Evolutionary conservation across 2,888 invertebrate species (phyloP), one percentile per base, ranked within the genome.

Genomic region (Ditula angustiorana): DNA sequence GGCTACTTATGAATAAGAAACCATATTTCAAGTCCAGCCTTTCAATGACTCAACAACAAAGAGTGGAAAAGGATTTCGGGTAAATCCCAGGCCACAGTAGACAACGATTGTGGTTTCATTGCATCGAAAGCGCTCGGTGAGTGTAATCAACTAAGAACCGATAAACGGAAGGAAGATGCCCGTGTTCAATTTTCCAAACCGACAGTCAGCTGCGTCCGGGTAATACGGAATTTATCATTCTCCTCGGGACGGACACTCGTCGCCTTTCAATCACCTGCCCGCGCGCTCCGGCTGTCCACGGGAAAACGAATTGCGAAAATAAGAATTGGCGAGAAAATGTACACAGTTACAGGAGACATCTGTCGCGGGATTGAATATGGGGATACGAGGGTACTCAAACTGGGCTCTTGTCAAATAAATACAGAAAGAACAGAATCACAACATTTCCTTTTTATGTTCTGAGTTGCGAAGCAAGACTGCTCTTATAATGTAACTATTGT

Each of bases 111-210:
- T 70, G 74, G 70, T 74, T 74, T 70, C 66, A 70, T 72, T 64
- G 69, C 58, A 72, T 67, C 69, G 72, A 69, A 67, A 70, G 67
- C 68, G 63, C 69, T 67, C 61, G 61, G 64, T 69, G 67, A 73
- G 70, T 66, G 72, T 76, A 79, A 82, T 80, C 76, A 77, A 81
- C 69, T 71, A 74, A 58, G 69, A 61, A 70, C 69, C 69, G 72
- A 75, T 74, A 73, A 70, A 70, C 68, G 58, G 66, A 67, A 71
- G 71, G 71, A 76, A 68, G 69, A 74, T 75, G 73, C 73, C 80
- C 82, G 82, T 85, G 66, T 85, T 80, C 82, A 85, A 87, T 88
- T 88, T 86, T 85, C 85, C 81, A 75, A 80, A 70, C 79, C 83
- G 78, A 79, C 81, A 80, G 79, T 80, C 86, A 85, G 83, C 82